Evolutionary conservation across 2,113 vertebrate genomes (phyloP).

Genomic region (Boleophthalmus pectinirostris): DNA sequence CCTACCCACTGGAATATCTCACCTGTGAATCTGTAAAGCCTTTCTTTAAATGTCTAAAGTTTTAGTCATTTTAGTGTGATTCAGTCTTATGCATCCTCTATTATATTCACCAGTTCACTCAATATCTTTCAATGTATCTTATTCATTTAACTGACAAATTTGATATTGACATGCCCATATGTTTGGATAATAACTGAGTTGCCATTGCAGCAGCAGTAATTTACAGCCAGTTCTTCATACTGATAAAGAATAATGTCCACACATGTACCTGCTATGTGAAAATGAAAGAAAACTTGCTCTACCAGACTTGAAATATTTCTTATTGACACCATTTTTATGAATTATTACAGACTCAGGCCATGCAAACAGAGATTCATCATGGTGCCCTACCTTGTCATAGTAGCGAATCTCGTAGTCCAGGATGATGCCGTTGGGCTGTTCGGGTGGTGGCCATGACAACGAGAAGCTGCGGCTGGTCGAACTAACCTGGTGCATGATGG

Average conservation of each 20-base stretch:
- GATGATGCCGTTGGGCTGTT: constrained; percentile 96
- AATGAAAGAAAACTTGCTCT: background rate
- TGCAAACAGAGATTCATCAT: constrained; percentile 45
- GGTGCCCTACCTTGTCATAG: constrained; percentile 88
- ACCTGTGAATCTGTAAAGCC: too few species aligned
- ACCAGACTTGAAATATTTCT: constrained; percentile 14
- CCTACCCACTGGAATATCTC: too few species aligned
- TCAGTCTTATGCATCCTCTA: background rate
- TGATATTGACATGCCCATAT: background rate
- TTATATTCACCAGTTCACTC: background rate
- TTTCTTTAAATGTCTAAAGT: too few species aligned
- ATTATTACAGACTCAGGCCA: constrained; percentile 34
- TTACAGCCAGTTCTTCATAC: background rate
- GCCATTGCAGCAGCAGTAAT: background rate
- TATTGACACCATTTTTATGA: constrained; percentile 42
- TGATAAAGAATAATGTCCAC: background rate
- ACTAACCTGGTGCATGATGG: constrained; percentile 97
- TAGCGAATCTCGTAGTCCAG: constrained; percentile 94
- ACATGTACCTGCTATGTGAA: background rate
- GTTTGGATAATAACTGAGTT: background rate
- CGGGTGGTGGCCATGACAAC: constrained; percentile 92
- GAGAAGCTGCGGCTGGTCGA: constrained; percentile 96
- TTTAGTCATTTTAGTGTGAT: background rate
- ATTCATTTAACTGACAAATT: background rate
- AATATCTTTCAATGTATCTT: background rate